Evolutionary conservation across 2,113 vertebrate genomes (phyloP).

Genomic region (Calidris pugnax): DNA sequence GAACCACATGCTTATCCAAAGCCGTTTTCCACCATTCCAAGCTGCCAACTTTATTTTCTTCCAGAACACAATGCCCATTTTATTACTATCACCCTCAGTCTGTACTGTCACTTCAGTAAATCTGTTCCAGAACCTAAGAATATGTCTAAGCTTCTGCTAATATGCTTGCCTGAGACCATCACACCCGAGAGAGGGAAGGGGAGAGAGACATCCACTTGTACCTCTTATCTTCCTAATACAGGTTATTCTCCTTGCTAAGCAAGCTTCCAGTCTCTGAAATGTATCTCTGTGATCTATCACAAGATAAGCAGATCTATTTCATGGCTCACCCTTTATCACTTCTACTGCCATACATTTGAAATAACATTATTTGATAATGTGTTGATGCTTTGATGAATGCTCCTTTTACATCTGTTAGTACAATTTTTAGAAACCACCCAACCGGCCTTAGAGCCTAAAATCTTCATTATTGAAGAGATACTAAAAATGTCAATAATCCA

Average conservation of each 20-base stretch:
- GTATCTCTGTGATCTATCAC: neutral
- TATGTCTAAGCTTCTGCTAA: neutral
- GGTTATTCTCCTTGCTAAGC: neutral
- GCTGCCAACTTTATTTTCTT: slow-evolving; percentile 69
- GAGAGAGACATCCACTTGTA: neutral
- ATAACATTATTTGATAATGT: neutral
- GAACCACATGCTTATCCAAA: slow-evolving; percentile 68
- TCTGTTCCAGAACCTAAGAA: slow-evolving; percentile 25
- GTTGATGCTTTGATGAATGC: neutral
- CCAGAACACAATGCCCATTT: neutral
- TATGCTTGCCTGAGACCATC: slow-evolving; percentile 18
- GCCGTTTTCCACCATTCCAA: slow-evolving; percentile 58
- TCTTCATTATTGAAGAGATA: neutral
- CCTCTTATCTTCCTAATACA: slow-evolving; percentile 13
- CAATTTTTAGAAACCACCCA: neutral
- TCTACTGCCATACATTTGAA: neutral
- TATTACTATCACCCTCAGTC: slow-evolving; percentile 16
- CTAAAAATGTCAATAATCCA: neutral
- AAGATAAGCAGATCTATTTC: neutral
- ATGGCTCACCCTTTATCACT: neutral
- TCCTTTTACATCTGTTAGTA: neutral
- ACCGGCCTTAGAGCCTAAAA: neutral
- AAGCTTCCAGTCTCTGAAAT: neutral
- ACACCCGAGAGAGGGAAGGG: slow-evolving; percentile 13
- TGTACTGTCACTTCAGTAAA: slow-evolving; percentile 32